Percentiles rank a stretch among this genome's conserved stretches.
phyloP scores from a whole-genome alignment of 2,888 invertebrate genomes.

The Drosophila tanythrix region DNA sequence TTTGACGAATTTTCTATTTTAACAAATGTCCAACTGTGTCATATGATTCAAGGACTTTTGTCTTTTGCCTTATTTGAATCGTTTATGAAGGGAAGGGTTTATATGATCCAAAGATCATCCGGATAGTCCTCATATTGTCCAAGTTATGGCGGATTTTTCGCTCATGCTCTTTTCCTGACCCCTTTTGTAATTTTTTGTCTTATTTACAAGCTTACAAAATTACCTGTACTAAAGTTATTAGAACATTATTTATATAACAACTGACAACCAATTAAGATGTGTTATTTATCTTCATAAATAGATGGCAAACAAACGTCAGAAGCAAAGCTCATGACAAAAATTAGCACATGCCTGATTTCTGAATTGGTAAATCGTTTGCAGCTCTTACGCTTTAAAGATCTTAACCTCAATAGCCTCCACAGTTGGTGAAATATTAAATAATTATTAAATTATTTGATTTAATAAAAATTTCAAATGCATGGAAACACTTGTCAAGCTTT shows the following conservation, averaged over 20 bases:
- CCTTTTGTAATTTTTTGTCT: too few species aligned
- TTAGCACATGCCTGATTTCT: not conserved
- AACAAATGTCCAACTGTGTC: not conserved
- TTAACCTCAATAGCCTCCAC: not conserved
- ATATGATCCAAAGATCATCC: not conserved
- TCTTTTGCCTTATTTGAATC: not conserved
- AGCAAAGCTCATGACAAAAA: not conserved
- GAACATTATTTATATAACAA: too few species aligned
- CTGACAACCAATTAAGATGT: not conserved
- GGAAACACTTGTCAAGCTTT: not conserved
- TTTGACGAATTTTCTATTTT: not conserved
- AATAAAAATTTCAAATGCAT: not conserved
- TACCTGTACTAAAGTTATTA: too few species aligned
- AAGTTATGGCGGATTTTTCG: not conserved
- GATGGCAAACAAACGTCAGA: not conserved
- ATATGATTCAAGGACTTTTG: not conserved
- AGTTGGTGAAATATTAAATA: not conserved
- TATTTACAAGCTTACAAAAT: too few species aligned
- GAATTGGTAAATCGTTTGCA: not conserved
- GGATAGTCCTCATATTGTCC: not conserved
- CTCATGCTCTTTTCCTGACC: not conserved
- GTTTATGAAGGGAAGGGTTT: not conserved
- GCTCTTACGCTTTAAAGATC: not conserved
- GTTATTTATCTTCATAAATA: not conserved
- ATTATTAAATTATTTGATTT: not conserved